Evolutionary conservation across 2,888 invertebrate species (phyloP), one percentile per base, ranked within the genome.

Genomic region (Isotomurus palustris): DNA sequence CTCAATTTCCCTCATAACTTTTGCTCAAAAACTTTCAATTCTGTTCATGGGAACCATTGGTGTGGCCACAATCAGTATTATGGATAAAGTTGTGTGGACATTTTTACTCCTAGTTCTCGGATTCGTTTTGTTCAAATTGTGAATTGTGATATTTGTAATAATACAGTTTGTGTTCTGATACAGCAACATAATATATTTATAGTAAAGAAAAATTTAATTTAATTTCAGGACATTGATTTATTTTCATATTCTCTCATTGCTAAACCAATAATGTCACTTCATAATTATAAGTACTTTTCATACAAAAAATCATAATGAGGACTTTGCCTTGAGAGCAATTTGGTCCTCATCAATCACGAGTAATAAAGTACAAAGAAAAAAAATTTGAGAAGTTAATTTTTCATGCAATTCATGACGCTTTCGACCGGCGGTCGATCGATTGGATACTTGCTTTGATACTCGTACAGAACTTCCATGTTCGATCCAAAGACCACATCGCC

Each of bases 401-500:
- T 40, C 3, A 50, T 29, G 3, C 24, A 6, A 2, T 49, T 44
- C 1, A 53, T 22, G 2, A 52, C 2, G 2, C 14, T 36, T 6
- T 21, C 2, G 25, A 52, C 10, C 12, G 43, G 8, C 12, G 69
- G 68, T 43, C 71, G 44, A 54, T 72, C 72, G 14, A 40, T 45
- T 12, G 71, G 62, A 19, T 28, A 44, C 50, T 63, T 38, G 47
- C 69, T 66, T 2, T 58, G 43, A 45, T 71, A 62, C 2, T 54
- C 40, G 28, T 66, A 66, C 12, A 51, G 44, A 4, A 67, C 41
- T 6, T 54, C 56, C 1, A 59, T 64, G 2, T 48, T 17, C 12
- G 28, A 35, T 38, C 65, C 51, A 6, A 72, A 24, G 2, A 71
- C 51, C 17, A 71, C 56, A 53, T 72, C 71, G 32, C 72, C 72